Conservation (phyloP, 2,888 invertebrate genomes). For the Metacarcinus magister region DNA sequence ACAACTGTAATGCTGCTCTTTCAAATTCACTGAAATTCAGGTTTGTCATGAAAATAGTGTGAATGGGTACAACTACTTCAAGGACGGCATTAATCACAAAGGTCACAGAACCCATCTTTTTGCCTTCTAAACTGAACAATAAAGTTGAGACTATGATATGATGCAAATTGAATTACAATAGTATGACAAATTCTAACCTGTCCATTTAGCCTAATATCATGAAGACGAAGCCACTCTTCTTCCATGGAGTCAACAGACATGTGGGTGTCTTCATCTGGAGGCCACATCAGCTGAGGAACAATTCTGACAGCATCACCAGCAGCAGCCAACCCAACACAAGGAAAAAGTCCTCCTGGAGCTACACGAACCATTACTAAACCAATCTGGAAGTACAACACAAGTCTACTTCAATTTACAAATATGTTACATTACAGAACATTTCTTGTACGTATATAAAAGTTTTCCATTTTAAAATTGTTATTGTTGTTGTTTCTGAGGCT, state of each 20-base stretch:
- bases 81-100: background rate
- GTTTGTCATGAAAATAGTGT: background rate
- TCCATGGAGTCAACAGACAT: slow-evolving; percentile 86
- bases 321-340: slow-evolving; percentile 85
- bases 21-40: background rate
- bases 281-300: slow-evolving; percentile 84
- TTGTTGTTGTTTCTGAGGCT: too few relatives aligned
- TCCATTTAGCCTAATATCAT: slow-evolving; percentile 86
- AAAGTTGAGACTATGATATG: background rate
- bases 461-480: too few relatives aligned
- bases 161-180: background rate
- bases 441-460: too few relatives aligned
- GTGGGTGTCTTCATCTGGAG: slow-evolving; percentile 85
- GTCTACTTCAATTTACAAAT: background rate
- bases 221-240: slow-evolving; percentile 86
- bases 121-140: background rate
- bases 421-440: background rate
- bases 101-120: background rate
- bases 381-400: slow-evolving; percentile 78
- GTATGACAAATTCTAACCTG: slow-evolving; percentile 83
- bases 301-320: slow-evolving; percentile 85
- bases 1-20: background rate
- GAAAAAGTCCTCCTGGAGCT: slow-evolving; percentile 85
- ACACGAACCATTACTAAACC: slow-evolving; percentile 82
- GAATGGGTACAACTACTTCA: background rate